These are phyloP conservation scores for Muschampia plurimacula DNA, from an alignment of 2,888 invertebrate genomes.

Conservation along the genomic window DNA sequence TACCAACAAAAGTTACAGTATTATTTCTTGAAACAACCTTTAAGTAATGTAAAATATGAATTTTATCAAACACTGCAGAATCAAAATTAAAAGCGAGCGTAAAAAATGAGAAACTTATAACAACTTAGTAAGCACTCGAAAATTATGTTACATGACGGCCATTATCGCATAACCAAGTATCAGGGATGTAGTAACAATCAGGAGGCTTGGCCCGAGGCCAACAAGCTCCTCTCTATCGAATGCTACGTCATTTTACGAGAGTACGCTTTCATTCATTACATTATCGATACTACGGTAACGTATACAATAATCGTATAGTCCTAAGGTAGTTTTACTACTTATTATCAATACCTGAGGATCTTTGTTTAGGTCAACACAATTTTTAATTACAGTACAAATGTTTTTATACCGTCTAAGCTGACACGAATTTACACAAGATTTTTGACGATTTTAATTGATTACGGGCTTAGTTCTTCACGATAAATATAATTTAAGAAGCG, in stretches of 20 bases:
- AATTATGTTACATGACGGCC: conserved; percentile 26
- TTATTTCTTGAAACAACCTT: neutral
- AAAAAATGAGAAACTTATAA: conserved; percentile 5
- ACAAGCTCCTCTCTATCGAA: conserved; percentile 43
- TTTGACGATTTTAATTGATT: neutral
- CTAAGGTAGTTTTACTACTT: too few relatives aligned
- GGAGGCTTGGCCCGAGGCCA: conserved; percentile 55
- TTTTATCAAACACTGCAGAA: neutral
- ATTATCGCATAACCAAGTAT: conserved; percentile 45
- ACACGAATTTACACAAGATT: too few relatives aligned
- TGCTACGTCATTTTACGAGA: conserved; percentile 46
- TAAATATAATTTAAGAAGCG: neutral
- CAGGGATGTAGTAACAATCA: conserved; percentile 51
- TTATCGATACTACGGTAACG: conserved; percentile 43
- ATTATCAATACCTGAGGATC: too few relatives aligned
- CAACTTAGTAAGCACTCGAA: conserved; percentile 20
- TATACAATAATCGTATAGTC: conserved; percentile 40
- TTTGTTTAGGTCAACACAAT: too few relatives aligned
- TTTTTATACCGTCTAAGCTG: too few relatives aligned
- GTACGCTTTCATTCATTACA: conserved; percentile 48
- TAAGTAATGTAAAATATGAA: neutral
- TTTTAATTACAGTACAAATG: too few relatives aligned
- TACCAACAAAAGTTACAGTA: too few relatives aligned
- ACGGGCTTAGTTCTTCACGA: neutral
- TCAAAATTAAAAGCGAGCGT: neutral